Conservation (phyloP, 2,113 vertebrate species). For the Nesoenas mayeri region DNA sequence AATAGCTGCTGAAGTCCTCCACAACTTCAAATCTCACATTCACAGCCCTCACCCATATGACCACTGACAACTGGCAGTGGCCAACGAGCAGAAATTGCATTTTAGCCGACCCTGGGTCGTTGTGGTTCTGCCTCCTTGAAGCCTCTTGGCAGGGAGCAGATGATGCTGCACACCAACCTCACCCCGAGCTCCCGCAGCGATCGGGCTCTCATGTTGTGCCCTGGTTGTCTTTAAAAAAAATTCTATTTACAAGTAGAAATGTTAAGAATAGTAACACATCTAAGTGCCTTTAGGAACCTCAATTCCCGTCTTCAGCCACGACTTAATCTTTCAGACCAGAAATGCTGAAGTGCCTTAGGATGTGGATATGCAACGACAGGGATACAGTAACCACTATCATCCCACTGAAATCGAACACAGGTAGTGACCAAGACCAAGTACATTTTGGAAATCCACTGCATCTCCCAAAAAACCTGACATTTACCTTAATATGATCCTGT, state of each 20-base stretch:
- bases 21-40: background rate
- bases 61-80: background rate
- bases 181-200: background rate
- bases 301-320: accelerated
- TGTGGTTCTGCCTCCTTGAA: background rate
- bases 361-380: accelerated
- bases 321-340: background rate
- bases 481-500: background rate
- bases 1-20: background rate
- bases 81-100: accelerated
- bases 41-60: background rate
- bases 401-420: accelerated
- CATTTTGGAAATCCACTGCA: background rate
- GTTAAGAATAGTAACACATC: background rate
- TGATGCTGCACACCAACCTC: background rate
- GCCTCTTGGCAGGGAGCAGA: background rate
- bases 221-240: background rate
- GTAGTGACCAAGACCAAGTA: background rate
- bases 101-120: background rate
- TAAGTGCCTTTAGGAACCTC: background rate
- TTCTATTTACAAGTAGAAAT: background rate
- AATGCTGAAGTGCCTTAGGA: background rate
- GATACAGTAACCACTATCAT: background rate
- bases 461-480: background rate
- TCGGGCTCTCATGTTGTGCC: accelerated